phyloP scores from a whole-genome alignment of 2,888 invertebrate species.

The Eubasilissa splendida region DNA sequence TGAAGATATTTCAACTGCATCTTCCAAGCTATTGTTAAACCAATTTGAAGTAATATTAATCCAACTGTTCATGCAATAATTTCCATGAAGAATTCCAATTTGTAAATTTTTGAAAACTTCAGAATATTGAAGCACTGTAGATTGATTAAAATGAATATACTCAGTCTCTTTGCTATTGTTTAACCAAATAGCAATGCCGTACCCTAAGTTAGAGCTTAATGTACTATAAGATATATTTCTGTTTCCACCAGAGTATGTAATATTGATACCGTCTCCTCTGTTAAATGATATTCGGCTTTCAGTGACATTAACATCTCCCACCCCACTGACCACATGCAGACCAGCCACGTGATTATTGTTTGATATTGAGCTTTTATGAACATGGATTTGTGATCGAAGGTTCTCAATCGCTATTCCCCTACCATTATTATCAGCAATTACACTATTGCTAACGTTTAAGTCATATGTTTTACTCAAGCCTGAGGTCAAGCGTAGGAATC shows the following conservation, averaged over 20 bases:
- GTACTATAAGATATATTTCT: slow-evolving; percentile 91
- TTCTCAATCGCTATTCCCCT: slow-evolving; percentile 96
- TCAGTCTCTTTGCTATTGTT: slow-evolving; percentile 87
- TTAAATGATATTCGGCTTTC: slow-evolving; percentile 92
- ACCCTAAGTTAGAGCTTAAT: slow-evolving; percentile 89
- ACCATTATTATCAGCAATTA: slow-evolving; percentile 91
- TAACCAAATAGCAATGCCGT: slow-evolving; percentile 91
- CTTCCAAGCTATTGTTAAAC: slow-evolving; percentile 85
- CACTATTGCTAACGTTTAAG: slow-evolving; percentile 88
- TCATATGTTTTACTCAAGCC: slow-evolving; percentile 87
- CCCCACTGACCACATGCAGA: slow-evolving; percentile 90
- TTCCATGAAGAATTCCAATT: slow-evolving; percentile 92
- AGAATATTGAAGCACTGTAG: slow-evolving; percentile 89
- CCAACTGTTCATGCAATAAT: slow-evolving; percentile 88
- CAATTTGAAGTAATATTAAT: slow-evolving; percentile 95
- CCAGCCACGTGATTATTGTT: slow-evolving; percentile 94
- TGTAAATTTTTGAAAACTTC: slow-evolving; percentile 90
- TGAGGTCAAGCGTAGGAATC: slow-evolving; percentile 85
- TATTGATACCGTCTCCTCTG: slow-evolving; percentile 94
- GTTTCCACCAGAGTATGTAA: slow-evolving; percentile 95
- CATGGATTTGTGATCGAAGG: slow-evolving; percentile 89
- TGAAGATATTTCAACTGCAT: slow-evolving; percentile 86
- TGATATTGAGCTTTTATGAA: slow-evolving; percentile 86
- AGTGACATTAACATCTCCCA: slow-evolving; percentile 95
- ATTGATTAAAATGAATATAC: slow-evolving; percentile 86